Percentiles rank a stretch among this genome's conserved stretches.
Evolutionary conservation across 2,888 invertebrate genomes (phyloP).

Genomic region (Tanypteryx hageni): DNA sequence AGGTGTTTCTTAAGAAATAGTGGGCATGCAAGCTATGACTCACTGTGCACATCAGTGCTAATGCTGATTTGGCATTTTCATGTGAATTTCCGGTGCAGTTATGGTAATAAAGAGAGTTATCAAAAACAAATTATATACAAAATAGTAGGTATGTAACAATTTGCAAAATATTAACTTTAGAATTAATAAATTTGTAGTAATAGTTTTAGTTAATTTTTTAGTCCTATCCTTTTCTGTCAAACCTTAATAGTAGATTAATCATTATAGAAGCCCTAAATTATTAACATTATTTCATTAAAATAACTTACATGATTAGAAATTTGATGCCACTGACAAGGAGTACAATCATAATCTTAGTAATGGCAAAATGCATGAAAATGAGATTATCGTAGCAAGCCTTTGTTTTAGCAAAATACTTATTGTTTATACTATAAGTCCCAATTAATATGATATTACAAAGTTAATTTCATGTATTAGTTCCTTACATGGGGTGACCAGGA

Average conservation of each 20-base stretch:
- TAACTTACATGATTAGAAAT: not conserved
- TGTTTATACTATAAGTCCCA: not conserved
- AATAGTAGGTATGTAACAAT: not conserved
- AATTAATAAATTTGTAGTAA: not conserved
- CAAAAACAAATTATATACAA: not conserved
- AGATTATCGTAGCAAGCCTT: not conserved
- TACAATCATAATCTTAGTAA: not conserved
- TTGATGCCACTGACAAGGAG: not conserved
- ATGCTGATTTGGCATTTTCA: constrained; percentile 36
- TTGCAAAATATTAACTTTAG: not conserved
- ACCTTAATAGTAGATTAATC: not conserved
- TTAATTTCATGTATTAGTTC: constrained; percentile 68
- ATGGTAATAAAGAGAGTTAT: constrained; percentile 24
- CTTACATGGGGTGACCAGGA: constrained; percentile 87
- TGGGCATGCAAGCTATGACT: constrained; percentile 35
- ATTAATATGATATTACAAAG: not conserved
- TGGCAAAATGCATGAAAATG: not conserved
- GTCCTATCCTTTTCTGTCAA: not conserved
- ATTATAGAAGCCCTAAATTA: not conserved
- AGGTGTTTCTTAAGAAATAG: constrained; percentile 46
- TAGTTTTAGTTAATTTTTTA: not conserved
- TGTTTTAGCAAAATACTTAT: not conserved
- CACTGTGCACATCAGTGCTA: constrained; percentile 53
- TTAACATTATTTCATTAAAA: not conserved
- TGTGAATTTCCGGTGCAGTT: constrained; percentile 52